These are phyloP conservation scores for Coelinius sp. DNA, from an alignment of 2,888 invertebrate species.

Conservation along the genomic window DNA sequence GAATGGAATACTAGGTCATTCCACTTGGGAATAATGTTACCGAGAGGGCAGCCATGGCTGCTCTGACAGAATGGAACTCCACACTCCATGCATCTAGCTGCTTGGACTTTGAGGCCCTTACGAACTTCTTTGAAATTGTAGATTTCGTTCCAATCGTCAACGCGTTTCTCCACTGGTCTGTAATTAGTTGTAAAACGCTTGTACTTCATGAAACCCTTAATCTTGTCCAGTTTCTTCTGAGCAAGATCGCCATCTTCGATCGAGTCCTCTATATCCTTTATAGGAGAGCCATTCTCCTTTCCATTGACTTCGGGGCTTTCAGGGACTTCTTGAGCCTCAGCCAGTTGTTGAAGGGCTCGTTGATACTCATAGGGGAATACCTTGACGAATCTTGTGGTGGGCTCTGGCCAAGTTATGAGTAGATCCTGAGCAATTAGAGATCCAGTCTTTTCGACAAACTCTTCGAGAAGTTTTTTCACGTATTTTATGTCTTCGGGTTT, in stretches of 20 bases:
- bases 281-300: conserved; percentile 60
- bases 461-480: conserved; percentile 83
- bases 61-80: conserved; percentile 99
- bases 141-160: conserved; percentile 97
- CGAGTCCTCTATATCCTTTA: conserved; percentile 90
- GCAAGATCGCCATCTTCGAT: conserved; percentile 84
- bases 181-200: conserved; percentile 90
- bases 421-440: conserved; percentile 87
- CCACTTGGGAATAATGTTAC: conserved; percentile 99
- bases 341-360: conserved; percentile 83
- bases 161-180: conserved; percentile 85
- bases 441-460: conserved; percentile 91
- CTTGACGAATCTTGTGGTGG: conserved; percentile 88
- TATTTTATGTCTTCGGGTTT: conserved; percentile 82
- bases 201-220: conserved; percentile 96
- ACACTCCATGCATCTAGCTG: conserved; percentile 98
- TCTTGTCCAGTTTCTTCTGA: conserved; percentile 85
- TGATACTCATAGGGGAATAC: conserved; percentile 99
- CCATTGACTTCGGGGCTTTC: conserved; percentile 61
- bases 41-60: conserved; percentile 95
- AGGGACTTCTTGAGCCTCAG: conserved; percentile 67
- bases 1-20: conserved; percentile 96
- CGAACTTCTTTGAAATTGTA: conserved; percentile 90
- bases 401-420: conserved; percentile 84
- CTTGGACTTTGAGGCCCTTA: conserved; percentile 90